Base-by-base conservation (phyloP, 2,888 invertebrate genomes). In the Drosophila quinaria region DNA sequence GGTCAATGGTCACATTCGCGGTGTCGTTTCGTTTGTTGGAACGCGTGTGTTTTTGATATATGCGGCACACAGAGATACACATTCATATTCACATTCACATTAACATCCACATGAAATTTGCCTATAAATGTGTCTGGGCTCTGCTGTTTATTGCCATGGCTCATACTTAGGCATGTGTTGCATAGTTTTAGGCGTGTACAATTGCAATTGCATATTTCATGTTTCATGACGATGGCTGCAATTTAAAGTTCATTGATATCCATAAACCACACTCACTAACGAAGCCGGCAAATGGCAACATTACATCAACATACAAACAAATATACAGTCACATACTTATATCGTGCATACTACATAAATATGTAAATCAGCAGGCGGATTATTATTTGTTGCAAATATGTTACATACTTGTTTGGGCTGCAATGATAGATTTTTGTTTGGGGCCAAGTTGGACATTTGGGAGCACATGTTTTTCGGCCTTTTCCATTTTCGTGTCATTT, bases 181-280 rank as follows among this genome's bases (percentile, higher is more conserved):
- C 75, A 79, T 70, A 71, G 72, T 79, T 81, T 81, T 77, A 76
- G 86, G 84, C 81, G 84, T 74, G 69, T 74, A 75, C 74, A 86
- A 79, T 81, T 73, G 65, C 73, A 80, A 78, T 76, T 76, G 75
- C 63, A 76, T 68, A 78, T 80, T 81, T 80, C 52, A 84, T 87
- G 71, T 74, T 70, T 62, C 78, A 74, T 52, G 49, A 39, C 39
- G 42, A 59, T 52, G 72, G 46, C 67, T 65, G 79, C 76, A 87
- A 80, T 88, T 87, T 89, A 84, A 86, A 86, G 86, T 86, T 89
- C 86, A 86, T 86, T 89, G 84, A 86, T 89, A 87, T 79, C 87
- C 79, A 84, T 85, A 86, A 86, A 88, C 87, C 74, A 83, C 89
- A 83, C 70, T 68, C 68, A 49, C 78, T 78, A 78, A 76, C 72